Evolutionary conservation across 2,888 invertebrate species (phyloP).

Genomic region (Torymus texanus): DNA sequence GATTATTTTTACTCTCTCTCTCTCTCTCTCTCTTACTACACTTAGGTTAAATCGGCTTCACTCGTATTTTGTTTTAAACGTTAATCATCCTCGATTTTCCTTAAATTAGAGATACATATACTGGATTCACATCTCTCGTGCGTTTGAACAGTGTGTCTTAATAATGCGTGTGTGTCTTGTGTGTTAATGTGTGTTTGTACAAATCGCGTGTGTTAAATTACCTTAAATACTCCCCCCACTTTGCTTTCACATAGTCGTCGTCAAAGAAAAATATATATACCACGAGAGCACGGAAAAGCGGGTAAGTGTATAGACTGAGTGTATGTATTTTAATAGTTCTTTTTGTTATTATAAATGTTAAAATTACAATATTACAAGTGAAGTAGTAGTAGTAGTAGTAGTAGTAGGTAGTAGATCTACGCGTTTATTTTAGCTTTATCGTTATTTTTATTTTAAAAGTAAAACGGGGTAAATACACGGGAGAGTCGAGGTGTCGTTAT

Average conservation of each 20-base stretch:
- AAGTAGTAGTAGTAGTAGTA: conserved; percentile 29
- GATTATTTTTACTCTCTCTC: not conserved
- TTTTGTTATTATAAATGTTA: conserved; percentile 31
- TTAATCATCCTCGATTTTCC: conserved; percentile 32
- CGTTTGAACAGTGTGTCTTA: conserved; percentile 26
- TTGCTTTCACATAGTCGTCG: too few species aligned
- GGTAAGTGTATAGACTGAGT: too few species aligned
- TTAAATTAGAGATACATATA: conserved; percentile 55
- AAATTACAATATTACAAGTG: conserved; percentile 50
- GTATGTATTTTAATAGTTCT: conserved; percentile 3
- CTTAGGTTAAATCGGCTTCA: conserved; percentile 42
- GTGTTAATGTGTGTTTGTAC: conserved; percentile 43
- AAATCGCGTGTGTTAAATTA: conserved; percentile 33
- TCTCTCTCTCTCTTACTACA: conserved; percentile 30
- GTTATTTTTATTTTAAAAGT: conserved; percentile 42
- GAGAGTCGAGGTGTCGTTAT: not conserved
- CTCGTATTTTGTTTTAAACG: conserved; percentile 16
- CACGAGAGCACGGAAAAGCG: conserved; percentile 12
- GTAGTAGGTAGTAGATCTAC: conserved; percentile 11
- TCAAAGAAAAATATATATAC: conserved; percentile 34
- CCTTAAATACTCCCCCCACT: too few species aligned
- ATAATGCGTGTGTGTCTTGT: too few species aligned
- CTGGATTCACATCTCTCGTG: conserved; percentile 46
- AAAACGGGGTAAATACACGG: conserved; percentile 2
- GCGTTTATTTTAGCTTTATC: conserved; percentile 6